Evolutionary conservation across 2,888 invertebrate species (phyloP), one percentile per base, ranked within the genome.

Genomic region (Nysson spinosus): DNA sequence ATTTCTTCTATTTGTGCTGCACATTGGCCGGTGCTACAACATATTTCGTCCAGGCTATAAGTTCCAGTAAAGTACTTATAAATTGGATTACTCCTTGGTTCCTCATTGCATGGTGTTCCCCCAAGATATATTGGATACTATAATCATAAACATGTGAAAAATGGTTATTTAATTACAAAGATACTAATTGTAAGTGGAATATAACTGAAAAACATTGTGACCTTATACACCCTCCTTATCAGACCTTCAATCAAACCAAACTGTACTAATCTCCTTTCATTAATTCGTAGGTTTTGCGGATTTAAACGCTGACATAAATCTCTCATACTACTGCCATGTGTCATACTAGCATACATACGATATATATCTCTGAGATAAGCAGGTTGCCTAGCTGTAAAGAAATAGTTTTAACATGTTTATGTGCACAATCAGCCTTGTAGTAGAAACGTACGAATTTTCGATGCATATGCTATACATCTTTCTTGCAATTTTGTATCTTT

Each of bases 31-130:
- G 94, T 93, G 57, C 93, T 91, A 83, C 96, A 95, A 87, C 97
- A 97, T 78, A 98, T 96, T 87, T 97, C 96, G 88, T 98, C 97
- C 56, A 94, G 91, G 84, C 93, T 95, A 67, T 93, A 92, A 0
- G 90, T 88, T 0, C 97, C 97, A 37, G 94, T 94, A 83, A 96
- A 95, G 79, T 94, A 90, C 46, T 89, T 89, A 71, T 89, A 90
- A 7, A 89, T 85, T 0, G 88, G 88, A 80, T 89, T 85, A 52
- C 66, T 84, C 28, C 78, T 83, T 5, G 75, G 69, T 20, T 85
- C 83, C 17, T 84, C 83, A 17, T 71, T 81, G 30, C 62, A 71
- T 22, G 75, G 69, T 17, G 73, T 69, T 32, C 78, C 81, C 17
- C 84, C 75, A 20, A 85, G 69, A 57, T 83, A 81, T 44, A 87